These are phyloP conservation scores for Disparrhopalites patrizii DNA, from an alignment of 2,888 invertebrate genomes.

Conservation along the genomic window DNA sequence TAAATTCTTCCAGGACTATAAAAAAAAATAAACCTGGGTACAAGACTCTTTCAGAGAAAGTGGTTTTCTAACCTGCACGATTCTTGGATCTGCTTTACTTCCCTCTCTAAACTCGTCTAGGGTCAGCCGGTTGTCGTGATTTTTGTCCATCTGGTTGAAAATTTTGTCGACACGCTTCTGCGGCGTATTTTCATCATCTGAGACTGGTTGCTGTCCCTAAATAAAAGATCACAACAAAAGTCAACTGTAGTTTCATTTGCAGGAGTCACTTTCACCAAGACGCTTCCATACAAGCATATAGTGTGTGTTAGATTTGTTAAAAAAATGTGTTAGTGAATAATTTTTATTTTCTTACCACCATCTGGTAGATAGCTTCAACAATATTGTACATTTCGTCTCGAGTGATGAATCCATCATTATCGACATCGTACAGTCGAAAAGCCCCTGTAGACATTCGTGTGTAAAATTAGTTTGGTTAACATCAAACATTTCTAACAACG, in stretches of 20 bases:
- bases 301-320: not conserved
- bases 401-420: slow-evolving; percentile 93
- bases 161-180: slow-evolving; percentile 97
- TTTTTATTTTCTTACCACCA: slow-evolving; percentile 99
- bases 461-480: too few relatives aligned
- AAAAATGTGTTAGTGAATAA: too few relatives aligned
- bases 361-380: slow-evolving; percentile 94
- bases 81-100: slow-evolving; percentile 96
- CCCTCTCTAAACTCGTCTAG: slow-evolving; percentile 96
- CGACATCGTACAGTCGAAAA: slow-evolving; percentile 89
- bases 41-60: too few relatives aligned
- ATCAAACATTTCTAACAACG: too few relatives aligned
- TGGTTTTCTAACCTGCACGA: slow-evolving; percentile 76
- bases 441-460: too few relatives aligned
- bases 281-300: not conserved
- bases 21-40: too few relatives aligned
- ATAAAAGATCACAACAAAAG: not conserved
- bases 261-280: not conserved
- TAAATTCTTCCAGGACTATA: too few relatives aligned
- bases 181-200: slow-evolving; percentile 86
- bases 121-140: slow-evolving; percentile 93
- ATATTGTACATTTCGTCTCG: slow-evolving; percentile 96
- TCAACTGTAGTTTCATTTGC: not conserved
- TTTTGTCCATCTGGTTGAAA: slow-evolving; percentile 98
- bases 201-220: slow-evolving; percentile 80